phyloP scores from a whole-genome alignment of 2,797 vertebrate genomes.

The Clarias pachynema region DNA sequence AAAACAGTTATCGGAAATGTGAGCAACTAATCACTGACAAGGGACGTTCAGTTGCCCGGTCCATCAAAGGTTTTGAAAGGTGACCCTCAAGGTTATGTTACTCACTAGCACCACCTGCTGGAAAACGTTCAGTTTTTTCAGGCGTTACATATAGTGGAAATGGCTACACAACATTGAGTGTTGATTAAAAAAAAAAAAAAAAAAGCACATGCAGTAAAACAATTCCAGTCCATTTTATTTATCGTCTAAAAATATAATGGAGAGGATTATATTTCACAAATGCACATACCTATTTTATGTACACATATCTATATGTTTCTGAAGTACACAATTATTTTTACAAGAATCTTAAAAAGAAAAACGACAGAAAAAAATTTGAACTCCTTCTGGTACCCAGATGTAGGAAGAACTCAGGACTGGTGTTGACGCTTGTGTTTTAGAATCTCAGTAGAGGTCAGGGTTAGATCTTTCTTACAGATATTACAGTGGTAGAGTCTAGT shows the following conservation, averaged over 20 bases:
- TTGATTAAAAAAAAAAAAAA: background rate
- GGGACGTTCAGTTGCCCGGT: background rate
- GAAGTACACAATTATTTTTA: background rate
- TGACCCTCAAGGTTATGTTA: background rate
- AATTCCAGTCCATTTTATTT: background rate
- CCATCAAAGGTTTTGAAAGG: background rate
- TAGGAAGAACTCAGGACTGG: slow-evolving; percentile 27
- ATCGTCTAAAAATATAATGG: background rate
- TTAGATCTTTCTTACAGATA: slow-evolving; percentile 78
- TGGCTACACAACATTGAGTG: background rate
- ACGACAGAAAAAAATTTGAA: background rate
- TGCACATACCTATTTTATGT: background rate
- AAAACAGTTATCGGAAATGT: background rate
- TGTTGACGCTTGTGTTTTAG: slow-evolving; percentile 88
- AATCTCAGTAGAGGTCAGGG: slow-evolving; percentile 86
- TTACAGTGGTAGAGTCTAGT: slow-evolving; percentile 81
- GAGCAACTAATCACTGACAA: background rate
- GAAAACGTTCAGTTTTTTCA: background rate
- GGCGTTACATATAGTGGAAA: background rate
- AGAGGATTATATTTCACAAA: background rate
- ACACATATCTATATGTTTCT: background rate
- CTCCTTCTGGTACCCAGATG: background rate
- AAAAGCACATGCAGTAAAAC: background rate
- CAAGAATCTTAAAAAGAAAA: slow-evolving; percentile 8
- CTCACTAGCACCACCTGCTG: slow-evolving; percentile 17